phyloP scores from a whole-genome alignment of 2,113 vertebrate species.

The Aptenodytes forsteri region DNA sequence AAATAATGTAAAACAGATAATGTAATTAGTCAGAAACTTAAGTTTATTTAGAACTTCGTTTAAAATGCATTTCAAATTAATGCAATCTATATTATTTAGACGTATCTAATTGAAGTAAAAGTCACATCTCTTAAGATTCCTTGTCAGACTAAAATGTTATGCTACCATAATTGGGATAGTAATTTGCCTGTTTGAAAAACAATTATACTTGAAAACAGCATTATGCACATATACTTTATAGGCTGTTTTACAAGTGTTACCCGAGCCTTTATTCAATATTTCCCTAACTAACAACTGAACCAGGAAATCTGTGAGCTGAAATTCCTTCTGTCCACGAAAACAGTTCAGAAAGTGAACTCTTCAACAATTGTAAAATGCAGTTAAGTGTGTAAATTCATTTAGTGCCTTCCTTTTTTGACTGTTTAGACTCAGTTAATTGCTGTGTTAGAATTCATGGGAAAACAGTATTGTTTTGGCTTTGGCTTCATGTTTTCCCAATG shows the following conservation, averaged over 20 bases:
- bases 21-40: neutral
- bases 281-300: neutral
- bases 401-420: neutral
- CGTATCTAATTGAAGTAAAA: neutral
- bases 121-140: neutral
- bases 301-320: neutral
- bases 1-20: neutral
- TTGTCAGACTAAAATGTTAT: neutral
- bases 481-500: neutral
- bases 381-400: neutral
- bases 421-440: neutral
- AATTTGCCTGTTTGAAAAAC: constrained; percentile 3
- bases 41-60: neutral
- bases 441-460: neutral
- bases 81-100: neutral
- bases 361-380: neutral
- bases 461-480: neutral
- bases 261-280: neutral
- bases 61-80: neutral
- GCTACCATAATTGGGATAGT: neutral
- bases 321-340: neutral
- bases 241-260: neutral
- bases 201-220: neutral
- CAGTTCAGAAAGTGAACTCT: neutral
- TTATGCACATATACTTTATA: neutral